Conservation (phyloP, 2,888 invertebrate genomes). For the Linnaemya tessellans region DNA sequence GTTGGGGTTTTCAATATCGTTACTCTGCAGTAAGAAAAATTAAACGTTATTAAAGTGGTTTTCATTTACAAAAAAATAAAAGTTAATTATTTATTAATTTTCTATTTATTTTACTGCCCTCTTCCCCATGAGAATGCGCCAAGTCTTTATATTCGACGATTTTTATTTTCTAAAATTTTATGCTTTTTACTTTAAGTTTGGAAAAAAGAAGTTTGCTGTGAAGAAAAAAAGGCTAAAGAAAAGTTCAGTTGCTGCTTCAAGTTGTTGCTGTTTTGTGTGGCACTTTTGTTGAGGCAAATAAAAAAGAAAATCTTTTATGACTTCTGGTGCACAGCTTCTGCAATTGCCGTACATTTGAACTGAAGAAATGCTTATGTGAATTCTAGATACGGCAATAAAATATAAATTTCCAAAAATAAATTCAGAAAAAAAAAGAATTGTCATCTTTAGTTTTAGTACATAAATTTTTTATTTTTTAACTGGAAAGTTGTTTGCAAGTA, state of each 20-base stretch:
- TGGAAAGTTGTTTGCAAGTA: constrained; percentile 52
- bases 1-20: background rate
- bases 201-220: background rate
- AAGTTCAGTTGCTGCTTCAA: constrained; percentile 29
- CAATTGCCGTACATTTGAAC: constrained; percentile 14
- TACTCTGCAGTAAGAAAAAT: background rate
- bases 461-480: constrained; percentile 3
- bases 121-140: background rate
- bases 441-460: constrained; percentile 29
- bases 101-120: background rate
- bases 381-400: constrained; percentile 23
- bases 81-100: background rate
- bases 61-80: background rate
- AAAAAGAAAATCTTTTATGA: constrained; percentile 33
- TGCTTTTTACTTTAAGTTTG: background rate
- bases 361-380: background rate
- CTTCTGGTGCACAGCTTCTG: constrained; percentile 46
- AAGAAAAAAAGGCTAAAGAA: background rate
- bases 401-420: constrained; percentile 27
- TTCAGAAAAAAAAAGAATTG: constrained; percentile 15
- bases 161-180: constrained; percentile 6
- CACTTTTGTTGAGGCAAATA: background rate
- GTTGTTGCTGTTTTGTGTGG: constrained; percentile 14
- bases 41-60: constrained; percentile 20
- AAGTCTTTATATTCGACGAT: background rate